Evolutionary conservation across 2,797 vertebrate species (phyloP), one percentile per base, ranked within the genome.

Genomic region (Enteromius viviparus): DNA sequence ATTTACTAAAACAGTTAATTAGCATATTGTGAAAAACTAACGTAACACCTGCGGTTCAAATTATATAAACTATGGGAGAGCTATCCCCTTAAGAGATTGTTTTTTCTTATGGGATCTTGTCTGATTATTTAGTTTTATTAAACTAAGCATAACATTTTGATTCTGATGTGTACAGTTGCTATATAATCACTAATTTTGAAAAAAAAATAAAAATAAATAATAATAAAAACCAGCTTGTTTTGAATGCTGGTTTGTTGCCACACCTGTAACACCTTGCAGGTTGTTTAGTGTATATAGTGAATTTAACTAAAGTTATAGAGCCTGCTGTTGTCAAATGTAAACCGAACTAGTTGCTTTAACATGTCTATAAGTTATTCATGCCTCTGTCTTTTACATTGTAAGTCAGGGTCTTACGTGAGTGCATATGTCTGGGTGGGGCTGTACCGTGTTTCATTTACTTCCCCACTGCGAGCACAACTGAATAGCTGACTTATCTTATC

Each of bases 341-440:
- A 53, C n/a, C 21, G 68, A 26, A 11, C n/a, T 1, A 2, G 10
- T 71, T 81, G 8, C 11, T 51, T 45, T 72, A 60, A 55, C 26
- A 19, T 70, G n/a, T 60, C 15, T 47, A 34, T 34, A 45, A 45
- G 10, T 34, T 26, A 51, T 23, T 6, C 23, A 64, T 12, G 23
- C 49, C 23, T 45, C n/a, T 53, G 12, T 37, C 21, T 55, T 78
- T 76, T 23, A 68, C 12, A 34, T 55, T 68, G 64, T 47, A 32
- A 21, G 23, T 42, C 17, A 17, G 64, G 37, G 47, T 82, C 21
- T 76, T 68, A 55, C 26, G 11, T n/a, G 40, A 58, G 58, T 60
- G 49, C 69, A 55, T 60, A 37, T 42, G 12, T 55, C 69, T 76
- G 84, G 82, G 81, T 81, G 58, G 71, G 69, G 85, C 42, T 66